These are phyloP conservation scores for Eidolon dupreanum DNA, from an alignment of 2,797 vertebrate genomes.

Conservation along the genomic window DNA sequence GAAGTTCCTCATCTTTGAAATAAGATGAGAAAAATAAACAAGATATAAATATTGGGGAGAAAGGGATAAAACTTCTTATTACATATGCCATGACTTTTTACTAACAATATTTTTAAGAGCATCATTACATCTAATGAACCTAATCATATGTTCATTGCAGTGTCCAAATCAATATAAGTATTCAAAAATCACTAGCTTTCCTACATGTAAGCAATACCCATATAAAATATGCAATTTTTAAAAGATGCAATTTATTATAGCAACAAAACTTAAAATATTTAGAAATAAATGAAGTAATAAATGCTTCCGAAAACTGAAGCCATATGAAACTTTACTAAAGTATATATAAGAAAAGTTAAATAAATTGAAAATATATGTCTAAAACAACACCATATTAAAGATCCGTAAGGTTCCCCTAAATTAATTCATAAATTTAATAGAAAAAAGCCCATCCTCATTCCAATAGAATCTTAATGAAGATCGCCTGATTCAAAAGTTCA, in stretches of 20 bases:
- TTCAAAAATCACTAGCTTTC: not conserved
- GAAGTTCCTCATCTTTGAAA: not conserved
- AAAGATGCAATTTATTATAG: not conserved
- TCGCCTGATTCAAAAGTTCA: not conserved
- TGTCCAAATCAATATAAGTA: not conserved
- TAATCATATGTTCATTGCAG: not conserved
- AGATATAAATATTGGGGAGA: not conserved
- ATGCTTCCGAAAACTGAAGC: not conserved
- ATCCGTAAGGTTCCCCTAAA: not conserved
- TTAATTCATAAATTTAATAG: not conserved
- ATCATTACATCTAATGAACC: not conserved
- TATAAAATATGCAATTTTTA: not conserved
- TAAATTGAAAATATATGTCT: not conserved
- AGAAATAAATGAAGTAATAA: conserved; percentile 1
- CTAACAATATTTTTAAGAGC: not conserved
- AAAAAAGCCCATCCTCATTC: not conserved
- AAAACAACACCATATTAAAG: not conserved
- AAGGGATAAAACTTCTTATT: not conserved
- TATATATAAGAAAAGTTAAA: not conserved
- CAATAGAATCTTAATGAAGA: not conserved
- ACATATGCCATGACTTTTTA: not conserved
- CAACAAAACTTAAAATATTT: not conserved
- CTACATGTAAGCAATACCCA: not conserved
- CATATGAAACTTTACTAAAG: not conserved
- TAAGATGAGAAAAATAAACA: not conserved